Evolutionary conservation across 1,140 invertebrate genomes (phyloP).

Genomic region (Drosophila orosa): DNA sequence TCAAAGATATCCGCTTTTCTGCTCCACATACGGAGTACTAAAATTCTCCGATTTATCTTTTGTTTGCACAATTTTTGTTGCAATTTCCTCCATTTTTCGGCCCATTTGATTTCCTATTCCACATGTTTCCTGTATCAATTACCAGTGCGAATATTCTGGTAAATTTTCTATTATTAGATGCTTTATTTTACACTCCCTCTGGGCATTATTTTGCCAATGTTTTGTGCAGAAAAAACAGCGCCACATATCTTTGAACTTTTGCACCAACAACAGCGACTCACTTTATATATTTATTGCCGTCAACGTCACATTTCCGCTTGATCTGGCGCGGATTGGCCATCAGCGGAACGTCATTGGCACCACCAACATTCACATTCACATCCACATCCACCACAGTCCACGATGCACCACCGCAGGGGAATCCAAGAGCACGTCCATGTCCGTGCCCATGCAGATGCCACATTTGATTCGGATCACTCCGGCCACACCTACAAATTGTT

Average conservation of each 20-base stretch:
- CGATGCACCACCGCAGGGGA: constrained; percentile 23
- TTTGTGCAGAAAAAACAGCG: constrained; percentile 5
- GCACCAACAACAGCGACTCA: constrained; percentile 68
- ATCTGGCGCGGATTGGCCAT: constrained; percentile 77
- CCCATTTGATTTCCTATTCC: constrained; percentile 39
- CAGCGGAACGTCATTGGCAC: constrained; percentile 61
- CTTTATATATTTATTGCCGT: constrained; percentile 68
- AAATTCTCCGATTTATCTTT: constrained; percentile 18
- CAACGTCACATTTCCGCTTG: constrained; percentile 82
- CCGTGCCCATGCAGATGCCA: constrained; percentile 44
- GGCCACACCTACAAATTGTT: constrained; percentile 81
- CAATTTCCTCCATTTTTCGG: constrained; percentile 8
- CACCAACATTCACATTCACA: constrained; percentile 41
- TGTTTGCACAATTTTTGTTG: constrained; percentile 5
- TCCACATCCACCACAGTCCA: constrained; percentile 7
- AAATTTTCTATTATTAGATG: constrained; percentile 23
- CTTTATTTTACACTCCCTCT: constrained; percentile 11
- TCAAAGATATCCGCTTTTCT: not conserved
- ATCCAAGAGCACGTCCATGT: constrained; percentile 39
- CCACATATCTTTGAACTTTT: constrained; percentile 71
- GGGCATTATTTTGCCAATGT: constrained; percentile 1
- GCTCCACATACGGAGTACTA: constrained; percentile 12
- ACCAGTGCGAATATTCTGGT: constrained; percentile 1
- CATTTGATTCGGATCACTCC: constrained; percentile 53
- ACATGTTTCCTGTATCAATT: constrained; percentile 41